Conservation (phyloP, 2,797 vertebrate species). For the Tokudaia tokunoshimensis region DNA sequence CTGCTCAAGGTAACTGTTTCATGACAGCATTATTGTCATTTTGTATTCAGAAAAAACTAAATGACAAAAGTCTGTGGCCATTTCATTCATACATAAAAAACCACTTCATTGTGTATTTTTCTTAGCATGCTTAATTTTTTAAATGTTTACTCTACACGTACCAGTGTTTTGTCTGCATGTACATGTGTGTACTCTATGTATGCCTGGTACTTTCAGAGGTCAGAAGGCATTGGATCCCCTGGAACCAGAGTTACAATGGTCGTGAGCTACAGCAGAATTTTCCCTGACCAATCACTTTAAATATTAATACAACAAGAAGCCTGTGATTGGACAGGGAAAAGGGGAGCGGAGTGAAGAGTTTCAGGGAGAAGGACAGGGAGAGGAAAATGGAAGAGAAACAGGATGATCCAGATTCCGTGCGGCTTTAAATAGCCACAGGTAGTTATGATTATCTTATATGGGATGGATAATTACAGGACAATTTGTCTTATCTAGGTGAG, state of each 20-base stretch:
- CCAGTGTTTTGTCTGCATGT: not conserved
- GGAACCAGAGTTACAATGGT: not conserved
- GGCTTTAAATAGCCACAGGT: no score
- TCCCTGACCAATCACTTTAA: no score
- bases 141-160: not conserved
- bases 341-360: no score
- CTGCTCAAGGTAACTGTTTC: not conserved
- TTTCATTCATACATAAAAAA: not conserved
- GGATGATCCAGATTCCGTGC: no score
- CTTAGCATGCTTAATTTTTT: not conserved
- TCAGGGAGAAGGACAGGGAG: no score
- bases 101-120: not conserved
- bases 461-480: no score
- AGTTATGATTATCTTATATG: no score
- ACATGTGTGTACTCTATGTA: not conserved
- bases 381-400: no score
- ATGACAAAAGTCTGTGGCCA: not conserved
- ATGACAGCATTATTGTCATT: not conserved
- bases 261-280: not conserved
- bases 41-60: not conserved
- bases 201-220: not conserved
- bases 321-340: no score
- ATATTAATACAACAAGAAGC: no score
- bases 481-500: no score
- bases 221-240: not conserved